Percentiles rank a stretch among this genome's conserved stretches.
phyloP scores from a whole-genome alignment of 2,888 invertebrate genomes.

The Clunio marinus region DNA sequence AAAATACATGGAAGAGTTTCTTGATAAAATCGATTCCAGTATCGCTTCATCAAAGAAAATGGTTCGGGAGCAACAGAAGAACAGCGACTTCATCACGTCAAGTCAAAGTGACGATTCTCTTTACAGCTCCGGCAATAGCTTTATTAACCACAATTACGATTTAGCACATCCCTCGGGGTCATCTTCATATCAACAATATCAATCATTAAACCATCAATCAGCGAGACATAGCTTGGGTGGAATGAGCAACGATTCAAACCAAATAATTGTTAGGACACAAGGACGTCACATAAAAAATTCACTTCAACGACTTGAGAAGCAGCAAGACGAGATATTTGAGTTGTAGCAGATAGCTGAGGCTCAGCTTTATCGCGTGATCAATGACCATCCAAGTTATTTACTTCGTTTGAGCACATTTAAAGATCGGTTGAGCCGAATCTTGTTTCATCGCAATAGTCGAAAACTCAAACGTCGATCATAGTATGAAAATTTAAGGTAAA shows the following conservation, averaged over 20 bases:
- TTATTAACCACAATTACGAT: conserved; percentile 38
- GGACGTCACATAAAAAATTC: conserved; percentile 76
- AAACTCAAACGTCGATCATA: conserved; percentile 20
- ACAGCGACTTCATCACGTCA: conserved; percentile 72
- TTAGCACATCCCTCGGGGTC: conserved; percentile 41
- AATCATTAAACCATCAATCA: conserved; percentile 43
- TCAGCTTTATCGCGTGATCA: conserved; percentile 31
- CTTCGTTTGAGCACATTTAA: conserved; percentile 8
- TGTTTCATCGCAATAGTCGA: conserved; percentile 31
- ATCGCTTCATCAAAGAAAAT: conserved; percentile 79
- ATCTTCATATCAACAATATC: conserved; percentile 47
- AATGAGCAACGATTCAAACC: conserved; percentile 53
- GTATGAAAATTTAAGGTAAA: conserved; percentile 3
- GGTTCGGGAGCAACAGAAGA: conserved; percentile 54
- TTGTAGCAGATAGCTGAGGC: conserved; percentile 62
- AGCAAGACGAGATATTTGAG: conserved; percentile 87
- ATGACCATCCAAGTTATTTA: conserved; percentile 30
- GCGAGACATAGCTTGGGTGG: conserved; percentile 51
- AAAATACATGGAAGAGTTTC: conserved; percentile 71
- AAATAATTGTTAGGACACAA: conserved; percentile 65
- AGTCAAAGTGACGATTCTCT: conserved; percentile 59
- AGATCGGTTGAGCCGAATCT: conserved; percentile 19
- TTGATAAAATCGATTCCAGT: conserved; percentile 77
- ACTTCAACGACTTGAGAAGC: conserved; percentile 72
- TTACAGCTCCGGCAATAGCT: conserved; percentile 25